A percentile compares a stretch with the other conserved stretches of the same genome.
Conservation (phyloP, 2,888 invertebrate species). For the Dolichopus griseipennis region DNA sequence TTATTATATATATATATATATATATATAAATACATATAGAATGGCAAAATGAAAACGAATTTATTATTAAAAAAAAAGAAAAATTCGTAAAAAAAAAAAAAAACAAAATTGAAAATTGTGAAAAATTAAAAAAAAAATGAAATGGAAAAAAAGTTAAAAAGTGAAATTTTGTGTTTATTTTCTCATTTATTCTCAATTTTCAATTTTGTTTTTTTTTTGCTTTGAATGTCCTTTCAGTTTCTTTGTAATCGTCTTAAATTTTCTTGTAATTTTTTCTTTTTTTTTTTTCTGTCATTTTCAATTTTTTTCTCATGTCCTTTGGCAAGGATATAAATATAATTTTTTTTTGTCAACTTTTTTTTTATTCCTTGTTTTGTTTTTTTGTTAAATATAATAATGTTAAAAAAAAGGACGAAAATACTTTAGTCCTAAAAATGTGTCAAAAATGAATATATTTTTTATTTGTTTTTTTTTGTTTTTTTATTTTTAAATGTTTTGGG, state of each 20-base stretch:
- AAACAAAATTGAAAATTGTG: too few relatives aligned
- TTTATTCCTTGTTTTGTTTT: too few relatives aligned
- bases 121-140: neutral
- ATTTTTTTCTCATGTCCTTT: neutral
- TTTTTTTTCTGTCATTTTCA: neutral
- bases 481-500: too few relatives aligned
- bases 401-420: neutral
- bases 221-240: neutral
- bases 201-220: neutral
- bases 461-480: too few relatives aligned
- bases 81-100: too few relatives aligned
- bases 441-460: too few relatives aligned
- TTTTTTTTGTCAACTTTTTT: too few relatives aligned
- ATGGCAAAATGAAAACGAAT: too few relatives aligned
- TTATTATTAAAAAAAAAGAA: too few relatives aligned
- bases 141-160: neutral
- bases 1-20: neutral
- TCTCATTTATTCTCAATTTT: neutral
- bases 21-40: neutral
- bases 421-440: neutral
- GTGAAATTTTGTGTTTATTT: constrained; percentile 1
- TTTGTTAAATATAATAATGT: too few relatives aligned
- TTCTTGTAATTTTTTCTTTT: neutral
- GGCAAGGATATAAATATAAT: neutral
- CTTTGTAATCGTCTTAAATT: too few relatives aligned